A percentile compares a stretch with the other conserved stretches of the same genome.
phyloP scores from a whole-genome alignment of 64 coral and sea anemone genomes.

The Montipora foliosa region DNA sequence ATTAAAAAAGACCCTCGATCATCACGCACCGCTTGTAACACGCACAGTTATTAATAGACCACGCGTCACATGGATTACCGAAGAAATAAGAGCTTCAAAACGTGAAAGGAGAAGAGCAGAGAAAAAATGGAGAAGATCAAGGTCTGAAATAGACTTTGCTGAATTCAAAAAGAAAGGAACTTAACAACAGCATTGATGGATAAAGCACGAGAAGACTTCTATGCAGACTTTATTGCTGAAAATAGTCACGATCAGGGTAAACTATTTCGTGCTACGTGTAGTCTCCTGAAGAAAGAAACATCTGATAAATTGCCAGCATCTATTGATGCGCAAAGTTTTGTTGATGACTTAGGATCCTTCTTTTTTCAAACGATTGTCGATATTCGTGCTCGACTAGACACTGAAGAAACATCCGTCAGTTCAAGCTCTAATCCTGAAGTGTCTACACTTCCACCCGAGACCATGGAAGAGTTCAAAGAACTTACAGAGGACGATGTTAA shows the following conservation, averaged over 20 bases:
- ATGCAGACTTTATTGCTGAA: background rate
- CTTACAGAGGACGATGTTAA: background rate
- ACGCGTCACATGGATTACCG: constrained; percentile 44
- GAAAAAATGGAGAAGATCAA: constrained; percentile 28
- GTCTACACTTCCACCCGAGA: too few species aligned
- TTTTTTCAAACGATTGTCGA: background rate
- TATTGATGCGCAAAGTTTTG: background rate
- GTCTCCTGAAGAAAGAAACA: constrained; percentile 7
- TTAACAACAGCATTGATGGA: background rate
- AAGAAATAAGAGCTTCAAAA: constrained; percentile 40
- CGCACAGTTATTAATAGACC: background rate
- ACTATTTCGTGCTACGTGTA: background rate
- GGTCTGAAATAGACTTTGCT: background rate
- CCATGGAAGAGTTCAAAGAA: too few species aligned
- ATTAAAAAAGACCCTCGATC: background rate
- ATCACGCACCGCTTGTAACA: constrained; percentile 32
- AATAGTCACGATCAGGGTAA: constrained; percentile 32
- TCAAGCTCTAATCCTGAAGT: too few species aligned
- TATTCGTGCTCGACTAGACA: background rate
- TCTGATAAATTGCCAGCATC: background rate
- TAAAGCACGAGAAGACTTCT: background rate
- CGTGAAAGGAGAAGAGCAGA: constrained; percentile 43
- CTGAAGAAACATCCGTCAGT: background rate
- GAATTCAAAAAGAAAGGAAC: constrained; percentile 20
- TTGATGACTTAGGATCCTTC: background rate